Evolutionary conservation across 2,888 invertebrate genomes (phyloP), one percentile per base, ranked within the genome.

Genomic region (Stenchaetothrips biformis): DNA sequence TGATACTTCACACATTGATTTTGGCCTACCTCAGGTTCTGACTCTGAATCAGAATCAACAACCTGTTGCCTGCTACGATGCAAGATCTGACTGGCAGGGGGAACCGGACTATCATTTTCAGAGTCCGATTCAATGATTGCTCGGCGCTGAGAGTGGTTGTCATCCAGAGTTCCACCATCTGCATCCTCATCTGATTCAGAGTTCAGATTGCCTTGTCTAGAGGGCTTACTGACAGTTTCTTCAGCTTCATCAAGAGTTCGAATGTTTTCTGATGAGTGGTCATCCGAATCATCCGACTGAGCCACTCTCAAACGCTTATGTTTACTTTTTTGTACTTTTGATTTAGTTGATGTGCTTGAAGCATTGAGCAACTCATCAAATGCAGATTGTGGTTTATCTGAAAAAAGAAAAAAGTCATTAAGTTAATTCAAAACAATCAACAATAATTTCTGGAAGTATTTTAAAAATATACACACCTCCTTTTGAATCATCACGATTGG

Each of bases 181-280:
- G 48, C 79, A 48, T 80, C 78, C 53, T 8, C 59, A 49, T 80
- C 80, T n/a, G 80, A 80, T 16, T 80, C 80, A 27, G 80, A 80
- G 11, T 77, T 78, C 4, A 80, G 48, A 49, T 77, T 77, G 13
- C 53, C 7, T 16, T 48, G 11, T 7, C 48, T 77, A 47, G 13
- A 47, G n/a, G 27, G 8, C 4, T 49, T 49, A 18, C 25, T 18
- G n/a, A 6, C 21, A 18, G 8, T 79, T 9, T 1, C 49, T 37
- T 18, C 7, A 13, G 25, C 13, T 2, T 78, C 49, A 9, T 74
- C 48, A 11, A 49, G 13, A 48, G 27, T 25, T 48, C n/a, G 4
- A 77, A 27, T 77, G n/a, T 77, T 77, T 27, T 13, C n/a, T 25
- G 78, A 11, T 37, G 21, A 37, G 78, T 80, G 74, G 47, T 25